Base-by-base conservation (phyloP, 1,140 invertebrate species). In the Phymastichus coffea region DNA sequence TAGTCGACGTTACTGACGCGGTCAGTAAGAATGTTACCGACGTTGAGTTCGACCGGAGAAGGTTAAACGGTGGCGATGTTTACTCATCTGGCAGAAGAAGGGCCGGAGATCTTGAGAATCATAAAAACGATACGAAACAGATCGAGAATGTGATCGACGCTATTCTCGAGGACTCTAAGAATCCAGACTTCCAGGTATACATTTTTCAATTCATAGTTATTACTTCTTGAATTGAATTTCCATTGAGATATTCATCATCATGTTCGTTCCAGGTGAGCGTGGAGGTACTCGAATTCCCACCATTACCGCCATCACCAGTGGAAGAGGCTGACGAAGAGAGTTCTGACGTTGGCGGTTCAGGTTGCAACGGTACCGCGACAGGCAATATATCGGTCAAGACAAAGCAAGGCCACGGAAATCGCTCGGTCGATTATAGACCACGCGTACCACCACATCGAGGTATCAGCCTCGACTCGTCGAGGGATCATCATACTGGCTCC, bases 291-390 rank as follows among this genome's bases (percentile, higher is more conserved):
- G 89, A 89, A 59, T 91, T 91, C 62, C 89, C 89, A n/a, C 89
- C 90, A 25, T 73, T 92, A 35, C 90, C 90, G 8, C 87, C 88
- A 2, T 89, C 88, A 0, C 88, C 88, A 2, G 87, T 90, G 0
- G 87, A 89, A 70, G 88, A 90, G 71, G 87, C 87, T 48, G 86
- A 87, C 64, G 87, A 89, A 64, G 87, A 89, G 61, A 88, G 87
- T 65, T 86, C 86, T 10, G 87, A 89, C 76, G 83, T 88, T 44
- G 79, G 81, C 49, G 57, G 81, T 70, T 63, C 69, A 71, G 71
- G 78, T 37, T 59, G 81, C 70, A 63, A 69, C 74, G 71, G 78
- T 64, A 57, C 76, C 66, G 3, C 35, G 14, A 23, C 17, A 6
- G 6, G 28, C 6, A 12, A 33, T 12, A 33, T 12, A 4, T 15